Evolutionary conservation across 2,797 vertebrate genomes (phyloP).

Genomic region (Cynodonichthys magdalenae): DNA sequence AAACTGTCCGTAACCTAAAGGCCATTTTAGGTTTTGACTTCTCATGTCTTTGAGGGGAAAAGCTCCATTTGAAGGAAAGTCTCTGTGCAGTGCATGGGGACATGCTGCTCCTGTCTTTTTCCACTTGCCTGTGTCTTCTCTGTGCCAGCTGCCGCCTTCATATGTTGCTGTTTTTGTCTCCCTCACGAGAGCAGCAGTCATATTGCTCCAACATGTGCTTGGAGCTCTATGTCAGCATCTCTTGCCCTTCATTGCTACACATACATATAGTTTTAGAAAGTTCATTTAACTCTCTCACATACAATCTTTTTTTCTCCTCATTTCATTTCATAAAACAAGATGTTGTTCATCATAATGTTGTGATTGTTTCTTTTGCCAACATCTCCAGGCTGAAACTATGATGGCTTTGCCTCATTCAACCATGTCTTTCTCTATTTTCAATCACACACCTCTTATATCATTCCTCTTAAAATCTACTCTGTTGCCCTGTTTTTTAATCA

Average conservation of each 20-base stretch:
- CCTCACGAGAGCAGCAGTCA: slow-evolving; percentile 18
- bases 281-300: slow-evolving; percentile 17
- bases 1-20: slow-evolving; percentile 84
- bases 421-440: slow-evolving; percentile 22
- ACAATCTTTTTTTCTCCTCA: slow-evolving; percentile 28
- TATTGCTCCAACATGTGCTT: slow-evolving; percentile 21
- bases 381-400: slow-evolving; percentile 38
- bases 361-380: slow-evolving; percentile 6
- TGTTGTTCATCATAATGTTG: slow-evolving; percentile 25
- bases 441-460: slow-evolving; percentile 5
- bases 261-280: background rate
- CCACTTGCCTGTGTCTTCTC: slow-evolving; percentile 24
- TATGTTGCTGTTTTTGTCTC: slow-evolving; percentile 36
- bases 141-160: slow-evolving; percentile 49
- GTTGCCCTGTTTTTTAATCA: slow-evolving; percentile 16
- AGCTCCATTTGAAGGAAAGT: slow-evolving; percentile 55
- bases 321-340: slow-evolving; percentile 21
- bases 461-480: slow-evolving; percentile 8
- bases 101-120: slow-evolving; percentile 25
- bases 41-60: slow-evolving; percentile 77
- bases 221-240: slow-evolving; percentile 43
- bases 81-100: slow-evolving; percentile 59
- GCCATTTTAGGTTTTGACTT: slow-evolving; percentile 85
- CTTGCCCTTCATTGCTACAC: slow-evolving; percentile 36
- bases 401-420: slow-evolving; percentile 44